Base-by-base conservation (phyloP, 2,113 vertebrate genomes). In the Athene cunicularia region DNA sequence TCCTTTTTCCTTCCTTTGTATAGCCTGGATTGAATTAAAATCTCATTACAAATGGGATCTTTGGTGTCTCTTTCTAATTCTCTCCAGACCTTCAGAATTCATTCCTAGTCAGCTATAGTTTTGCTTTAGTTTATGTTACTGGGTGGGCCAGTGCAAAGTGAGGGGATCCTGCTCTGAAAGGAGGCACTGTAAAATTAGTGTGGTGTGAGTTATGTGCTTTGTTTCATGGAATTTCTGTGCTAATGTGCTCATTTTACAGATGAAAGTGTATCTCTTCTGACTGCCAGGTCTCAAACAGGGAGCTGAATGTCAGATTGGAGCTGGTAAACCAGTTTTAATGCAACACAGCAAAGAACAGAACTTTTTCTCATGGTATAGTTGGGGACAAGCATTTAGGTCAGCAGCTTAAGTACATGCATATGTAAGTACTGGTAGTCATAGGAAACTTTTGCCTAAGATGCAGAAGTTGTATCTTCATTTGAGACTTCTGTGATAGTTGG, bases 11-110 rank as follows among this genome's bases (percentile, higher is more conserved):
- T 93, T 93, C 32, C 32, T 73, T 58, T 76, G 2, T 32, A 50
- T 58, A 12, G 9, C 22, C 92, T 88, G 88, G 20, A 47, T 73
- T 86, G n/a, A 80, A 80, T 96, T 91, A 96, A 96, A 92, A 90
- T 93, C 70, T 76, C 74, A 66, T 94, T 90, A 62, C 27, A 90
- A 45, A 52, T 62, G 26, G 28, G 55, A 74, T 80, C 5, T 76
- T 90, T 83, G 24, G 33, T 95, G 63, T 80, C 32, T 90, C 39
- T 86, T 68, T 86, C 14, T 94, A 86, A 93, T 86, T 83, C 24
- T 80, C 63, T 93, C 71, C 84, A 90, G 87, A 88, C 72, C 58
- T 92, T 64, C 74, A 73, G 71, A 62, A 90, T 24, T 58, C 27
- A 70, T 58, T 90, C 45, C 5, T 59, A 62, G 19, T 52, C 70